phyloP scores from a whole-genome alignment of 2,113 vertebrate genomes.

The Alaudala cheleensis region DNA sequence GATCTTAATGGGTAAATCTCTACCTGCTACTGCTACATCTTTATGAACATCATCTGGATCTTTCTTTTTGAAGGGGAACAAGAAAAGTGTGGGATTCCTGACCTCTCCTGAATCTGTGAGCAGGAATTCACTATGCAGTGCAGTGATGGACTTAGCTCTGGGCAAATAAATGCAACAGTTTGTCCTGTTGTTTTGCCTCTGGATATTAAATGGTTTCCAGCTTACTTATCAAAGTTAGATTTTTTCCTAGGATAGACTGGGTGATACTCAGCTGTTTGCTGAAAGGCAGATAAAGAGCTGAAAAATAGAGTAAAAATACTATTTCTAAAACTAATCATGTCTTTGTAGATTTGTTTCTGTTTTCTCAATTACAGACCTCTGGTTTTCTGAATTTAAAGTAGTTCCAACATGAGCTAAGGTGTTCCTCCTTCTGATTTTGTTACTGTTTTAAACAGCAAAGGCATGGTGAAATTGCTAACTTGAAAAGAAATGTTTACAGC shows the following conservation, averaged over 20 bases:
- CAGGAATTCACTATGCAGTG: background rate
- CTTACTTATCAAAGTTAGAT: background rate
- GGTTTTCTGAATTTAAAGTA: background rate
- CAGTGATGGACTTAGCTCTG: background rate
- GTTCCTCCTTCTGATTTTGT: background rate
- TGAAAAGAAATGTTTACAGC: slow-evolving; percentile 16
- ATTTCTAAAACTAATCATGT: background rate
- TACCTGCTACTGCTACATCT: background rate
- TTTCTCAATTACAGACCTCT: background rate
- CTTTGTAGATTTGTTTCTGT: background rate
- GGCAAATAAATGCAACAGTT: background rate
- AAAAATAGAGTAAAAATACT: background rate
- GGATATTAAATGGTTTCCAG: background rate
- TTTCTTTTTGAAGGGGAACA: background rate
- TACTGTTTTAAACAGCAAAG: background rate
- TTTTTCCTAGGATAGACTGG: background rate
- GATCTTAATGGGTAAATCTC: background rate
- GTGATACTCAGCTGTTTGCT: background rate
- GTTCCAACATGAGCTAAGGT: background rate
- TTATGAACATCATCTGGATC: background rate
- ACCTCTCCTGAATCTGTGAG: background rate
- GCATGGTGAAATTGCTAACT: background rate
- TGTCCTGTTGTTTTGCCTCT: background rate
- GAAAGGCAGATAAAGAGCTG: background rate
- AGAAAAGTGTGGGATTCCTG: background rate